Evolutionary conservation across 2,113 vertebrate species (phyloP).

Genomic region (Cyprinus carpio): DNA sequence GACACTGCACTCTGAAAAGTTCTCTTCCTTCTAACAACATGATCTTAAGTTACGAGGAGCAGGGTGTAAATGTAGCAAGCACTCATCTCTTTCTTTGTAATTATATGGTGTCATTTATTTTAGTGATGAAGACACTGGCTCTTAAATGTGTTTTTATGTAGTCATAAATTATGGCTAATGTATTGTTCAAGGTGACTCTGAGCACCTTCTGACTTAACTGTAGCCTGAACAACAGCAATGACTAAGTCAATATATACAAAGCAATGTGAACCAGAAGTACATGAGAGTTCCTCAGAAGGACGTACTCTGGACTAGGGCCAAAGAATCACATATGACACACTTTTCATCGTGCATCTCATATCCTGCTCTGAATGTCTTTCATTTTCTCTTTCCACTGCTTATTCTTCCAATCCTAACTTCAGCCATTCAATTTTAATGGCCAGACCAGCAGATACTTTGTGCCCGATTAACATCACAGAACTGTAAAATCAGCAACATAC

Average conservation of each 20-base stretch:
- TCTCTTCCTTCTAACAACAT: background rate
- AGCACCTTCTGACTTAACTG: background rate
- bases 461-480: conserved; percentile 35
- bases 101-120: background rate
- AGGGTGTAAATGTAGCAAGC: background rate
- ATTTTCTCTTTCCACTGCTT: conserved; percentile 7
- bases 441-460: conserved; percentile 2
- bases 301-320: background rate
- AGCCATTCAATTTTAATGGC: background rate
- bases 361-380: background rate
- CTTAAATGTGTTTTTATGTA: conserved; percentile 1
- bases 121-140: background rate
- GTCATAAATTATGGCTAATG: conserved; percentile 2
- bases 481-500: conserved; percentile 34
- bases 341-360: background rate
- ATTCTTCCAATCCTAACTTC: background rate
- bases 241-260: conserved; percentile 23
- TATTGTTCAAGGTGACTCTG: conserved; percentile 27
- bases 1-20: background rate
- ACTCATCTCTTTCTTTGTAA: background rate
- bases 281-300: background rate
- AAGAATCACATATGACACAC: background rate
- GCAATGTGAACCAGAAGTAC: background rate
- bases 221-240: background rate
- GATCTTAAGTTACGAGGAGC: background rate